Conservation (phyloP, 2,888 invertebrate genomes). For the Salticus scenicus region DNA sequence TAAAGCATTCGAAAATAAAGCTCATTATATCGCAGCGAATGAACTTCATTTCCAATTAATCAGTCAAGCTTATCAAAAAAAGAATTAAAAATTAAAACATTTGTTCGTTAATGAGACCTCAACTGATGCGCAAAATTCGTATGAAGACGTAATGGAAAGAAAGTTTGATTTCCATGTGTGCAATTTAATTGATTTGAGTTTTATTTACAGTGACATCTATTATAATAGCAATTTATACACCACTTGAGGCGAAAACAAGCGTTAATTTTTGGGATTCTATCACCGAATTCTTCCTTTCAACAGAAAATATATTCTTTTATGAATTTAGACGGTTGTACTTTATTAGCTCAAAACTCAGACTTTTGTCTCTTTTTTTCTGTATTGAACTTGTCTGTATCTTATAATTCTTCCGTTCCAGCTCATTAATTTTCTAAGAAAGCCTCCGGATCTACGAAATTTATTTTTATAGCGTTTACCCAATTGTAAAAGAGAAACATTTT, state of each 20-base stretch:
- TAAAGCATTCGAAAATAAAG: no score
- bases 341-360: conserved; percentile 22
- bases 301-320: conserved; percentile 26
- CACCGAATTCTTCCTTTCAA: conserved; percentile 11
- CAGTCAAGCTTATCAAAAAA: no score
- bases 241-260: conserved; percentile 33
- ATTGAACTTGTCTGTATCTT: not conserved
- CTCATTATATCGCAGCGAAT: no score
- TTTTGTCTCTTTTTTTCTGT: conserved; percentile 16
- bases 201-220: conserved; percentile 21
- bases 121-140: no score
- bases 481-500: no score
- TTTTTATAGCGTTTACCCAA: no score
- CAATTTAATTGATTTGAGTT: conserved; percentile 40
- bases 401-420: conserved; percentile 28
- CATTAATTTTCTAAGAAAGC: conserved; percentile 23
- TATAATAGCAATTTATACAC: conserved; percentile 20
- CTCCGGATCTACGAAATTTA: not conserved
- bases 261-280: conserved; percentile 27
- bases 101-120: no score
- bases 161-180: no score
- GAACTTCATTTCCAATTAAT: no score
- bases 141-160: no score
- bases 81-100: no score
- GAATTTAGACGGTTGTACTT: conserved; percentile 17